Base-by-base conservation (phyloP, 2,113 vertebrate species). In the Python bivittatus region DNA sequence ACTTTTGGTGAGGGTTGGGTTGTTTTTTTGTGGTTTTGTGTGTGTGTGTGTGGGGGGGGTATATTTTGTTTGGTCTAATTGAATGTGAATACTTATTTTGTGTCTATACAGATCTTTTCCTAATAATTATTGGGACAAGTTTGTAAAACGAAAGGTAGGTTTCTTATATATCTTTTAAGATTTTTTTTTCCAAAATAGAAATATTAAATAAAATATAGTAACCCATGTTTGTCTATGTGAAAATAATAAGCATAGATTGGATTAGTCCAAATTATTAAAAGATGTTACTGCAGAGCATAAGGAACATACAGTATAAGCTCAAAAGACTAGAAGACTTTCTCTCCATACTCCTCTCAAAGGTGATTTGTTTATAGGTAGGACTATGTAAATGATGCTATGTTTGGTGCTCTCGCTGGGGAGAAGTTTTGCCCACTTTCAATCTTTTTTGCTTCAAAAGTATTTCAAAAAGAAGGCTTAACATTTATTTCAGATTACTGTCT, bases 61-160 rank as follows among this genome's bases (percentile, higher is more conserved):
- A n/a, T 72, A 11, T 9, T 72, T 33, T 79, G 1, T 72, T 68
- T 68, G 61, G 86, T 91, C 1, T 42, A 53, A 85, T 25, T 90
- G 86, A 27, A 68, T 92, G 68, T 91, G 64, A 92, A 94, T 93
- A 79, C 79, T 93, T 68, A 84, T 93, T 94, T 90, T 72, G 93
- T 95, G 93, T 93, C 88, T 96, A 0, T 97, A 44, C 97, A 99
- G 99, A 93, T 99, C 99, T 89, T 99, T 99, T 94, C 99, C 99
- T 91, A 99, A 98, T 96, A 99, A 99, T 97, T 99, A 99, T 97
- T 99, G 99, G 99, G 99, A 99, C 97, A 99, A 99, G 96, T 99
- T 99, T 97, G 98, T 99, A 91, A 99, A 99, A 97, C 98, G 99
- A 88, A 99, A 99, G 98, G 99, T 98, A 98, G 95, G 98, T 94